A percentile compares a stretch with the other conserved stretches of the same genome.
Conservation (phyloP, 2,797 vertebrate genomes). For the Xenopus petersii region DNA sequence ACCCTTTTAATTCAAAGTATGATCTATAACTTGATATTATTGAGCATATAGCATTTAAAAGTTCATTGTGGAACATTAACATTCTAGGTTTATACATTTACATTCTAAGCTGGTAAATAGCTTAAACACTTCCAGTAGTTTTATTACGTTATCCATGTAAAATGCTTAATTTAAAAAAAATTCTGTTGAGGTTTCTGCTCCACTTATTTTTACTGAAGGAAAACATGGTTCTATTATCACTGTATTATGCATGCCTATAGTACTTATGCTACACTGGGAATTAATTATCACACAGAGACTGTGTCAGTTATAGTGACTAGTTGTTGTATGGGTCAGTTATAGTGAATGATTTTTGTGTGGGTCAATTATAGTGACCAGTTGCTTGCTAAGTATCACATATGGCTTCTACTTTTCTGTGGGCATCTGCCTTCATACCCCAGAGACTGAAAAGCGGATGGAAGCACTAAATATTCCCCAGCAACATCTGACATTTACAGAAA, state of each 20-base stretch:
- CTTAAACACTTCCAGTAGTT: not conserved
- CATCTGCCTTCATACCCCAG: no score
- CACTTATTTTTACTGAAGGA: not conserved
- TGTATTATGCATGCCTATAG: not conserved
- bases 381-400: no score
- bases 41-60: not conserved
- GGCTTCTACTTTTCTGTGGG: no score
- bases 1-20: not conserved
- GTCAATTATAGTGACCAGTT: no score
- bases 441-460: no score
- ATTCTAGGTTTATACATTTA: not conserved
- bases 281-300: no score
- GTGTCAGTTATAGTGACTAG: no score
- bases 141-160: not conserved
- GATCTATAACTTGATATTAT: not conserved
- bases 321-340: no score
- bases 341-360: no score
- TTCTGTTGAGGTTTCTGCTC: not conserved
- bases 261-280: no score
- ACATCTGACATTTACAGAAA: no score
- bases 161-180: not conserved
- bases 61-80: not conserved
- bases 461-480: no score
- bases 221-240: not conserved
- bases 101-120: not conserved